These are phyloP conservation scores for Glossosoma conforme DNA, from an alignment of 1,140 invertebrate genomes.

Conservation along the genomic window DNA sequence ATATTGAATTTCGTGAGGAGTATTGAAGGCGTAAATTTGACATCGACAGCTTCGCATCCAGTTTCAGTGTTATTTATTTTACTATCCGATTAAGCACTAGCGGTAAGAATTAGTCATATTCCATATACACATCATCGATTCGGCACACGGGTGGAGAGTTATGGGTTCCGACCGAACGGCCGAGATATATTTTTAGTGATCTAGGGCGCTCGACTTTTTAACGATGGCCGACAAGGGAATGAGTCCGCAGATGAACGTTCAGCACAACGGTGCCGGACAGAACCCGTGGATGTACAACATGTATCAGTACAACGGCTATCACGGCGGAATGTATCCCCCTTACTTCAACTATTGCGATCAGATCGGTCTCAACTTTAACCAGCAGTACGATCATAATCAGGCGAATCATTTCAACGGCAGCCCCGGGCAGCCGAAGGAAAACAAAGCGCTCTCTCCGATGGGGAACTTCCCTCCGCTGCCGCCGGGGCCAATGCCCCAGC, in stretches of 20 bases:
- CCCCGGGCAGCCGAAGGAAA: constrained; percentile 25
- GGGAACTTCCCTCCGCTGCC: constrained; percentile 43
- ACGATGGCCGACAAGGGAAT: constrained; percentile 14
- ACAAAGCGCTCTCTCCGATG: constrained; percentile 34
- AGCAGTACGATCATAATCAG: constrained; percentile 7
- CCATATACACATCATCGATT: background rate
- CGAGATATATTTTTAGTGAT: background rate
- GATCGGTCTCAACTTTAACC: constrained; percentile 36
- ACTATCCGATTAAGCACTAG: background rate
- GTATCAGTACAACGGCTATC: constrained; percentile 45
- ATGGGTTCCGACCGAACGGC: background rate
- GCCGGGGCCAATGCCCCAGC: constrained; percentile 41
- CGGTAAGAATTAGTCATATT: background rate
- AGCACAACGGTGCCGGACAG: constrained; percentile 39
- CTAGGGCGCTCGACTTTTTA: background rate
- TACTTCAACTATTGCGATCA: constrained; percentile 45
- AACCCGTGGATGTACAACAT: constrained; percentile 47
- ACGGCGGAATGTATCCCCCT: constrained; percentile 42
- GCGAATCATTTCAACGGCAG: background rate
- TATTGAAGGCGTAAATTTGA: too few relatives aligned
- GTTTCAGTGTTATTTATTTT: background rate
- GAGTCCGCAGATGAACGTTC: constrained; percentile 44
- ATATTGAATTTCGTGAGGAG: too few relatives aligned
- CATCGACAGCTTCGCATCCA: too few relatives aligned
- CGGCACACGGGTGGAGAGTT: background rate